Conservation (phyloP, 1,140 invertebrate species). For the Apolygus lucorum region DNA sequence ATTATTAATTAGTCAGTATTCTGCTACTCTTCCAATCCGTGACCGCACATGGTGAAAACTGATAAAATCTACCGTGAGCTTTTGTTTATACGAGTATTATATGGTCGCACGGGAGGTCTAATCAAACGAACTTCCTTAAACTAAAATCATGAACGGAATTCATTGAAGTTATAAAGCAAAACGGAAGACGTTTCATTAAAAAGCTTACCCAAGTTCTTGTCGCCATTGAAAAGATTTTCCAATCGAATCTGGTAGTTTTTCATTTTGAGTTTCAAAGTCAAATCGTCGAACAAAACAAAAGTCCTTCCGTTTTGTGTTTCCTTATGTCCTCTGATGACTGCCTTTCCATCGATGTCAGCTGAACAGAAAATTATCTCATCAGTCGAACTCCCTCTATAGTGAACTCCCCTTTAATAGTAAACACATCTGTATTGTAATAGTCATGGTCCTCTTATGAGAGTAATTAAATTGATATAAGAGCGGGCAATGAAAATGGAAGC, state of each 20-base stretch:
- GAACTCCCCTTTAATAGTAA: not conserved
- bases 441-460: no score
- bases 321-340: conserved; percentile 48
- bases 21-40: no score
- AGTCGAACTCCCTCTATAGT: not conserved
- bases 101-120: not conserved
- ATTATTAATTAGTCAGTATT: no score
- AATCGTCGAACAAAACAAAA: conserved; percentile 45
- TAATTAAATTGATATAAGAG: no score
- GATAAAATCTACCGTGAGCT: no score
- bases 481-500: no score
- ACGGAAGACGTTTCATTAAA: no score
- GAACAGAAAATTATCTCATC: conserved; percentile 35
- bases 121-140: not conserved
- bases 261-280: conserved; percentile 47
- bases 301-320: conserved; percentile 44
- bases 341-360: conserved; percentile 52
- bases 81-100: not conserved
- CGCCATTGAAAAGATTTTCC: conserved; percentile 34
- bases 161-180: no score
- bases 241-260: conserved; percentile 38
- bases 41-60: no score
- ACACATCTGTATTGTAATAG: not conserved
- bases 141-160: no score
- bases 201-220: conserved; percentile 32